Conservation (phyloP, 2,113 vertebrate species). For the Lasiurus borealis region DNA sequence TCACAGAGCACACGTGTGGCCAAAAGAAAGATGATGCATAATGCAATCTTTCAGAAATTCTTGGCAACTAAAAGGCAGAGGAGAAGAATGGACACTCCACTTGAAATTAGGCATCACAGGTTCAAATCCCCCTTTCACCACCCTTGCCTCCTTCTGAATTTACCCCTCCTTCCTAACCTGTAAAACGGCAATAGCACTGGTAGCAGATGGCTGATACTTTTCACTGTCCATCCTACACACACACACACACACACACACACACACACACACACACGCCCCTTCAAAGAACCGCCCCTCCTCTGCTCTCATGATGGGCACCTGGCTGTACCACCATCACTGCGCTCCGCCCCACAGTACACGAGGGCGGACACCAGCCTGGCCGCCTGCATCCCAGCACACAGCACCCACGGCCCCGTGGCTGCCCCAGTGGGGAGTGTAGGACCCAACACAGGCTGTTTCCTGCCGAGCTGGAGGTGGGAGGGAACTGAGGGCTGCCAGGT, state of each 20-base stretch:
- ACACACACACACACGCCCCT: background rate
- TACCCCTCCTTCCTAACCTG: background rate
- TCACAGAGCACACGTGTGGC: background rate
- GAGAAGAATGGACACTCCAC: background rate
- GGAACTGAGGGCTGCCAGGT: background rate
- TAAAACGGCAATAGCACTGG: background rate
- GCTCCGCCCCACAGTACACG: background rate
- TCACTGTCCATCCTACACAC: background rate
- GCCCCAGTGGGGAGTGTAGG: background rate
- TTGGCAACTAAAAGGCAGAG: background rate
- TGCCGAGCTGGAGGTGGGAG: background rate
- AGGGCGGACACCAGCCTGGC: background rate
- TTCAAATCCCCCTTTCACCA: background rate
- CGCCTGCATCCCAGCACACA: too few species aligned
- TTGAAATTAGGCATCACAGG: background rate
- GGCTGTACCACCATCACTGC: background rate
- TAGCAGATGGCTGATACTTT: background rate
- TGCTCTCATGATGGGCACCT: accelerated
- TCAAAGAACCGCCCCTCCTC: background rate
- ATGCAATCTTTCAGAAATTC: background rate
- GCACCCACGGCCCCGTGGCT: too few species aligned
- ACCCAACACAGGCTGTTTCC: background rate
- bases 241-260: too few species aligned
- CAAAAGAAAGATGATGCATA: background rate
- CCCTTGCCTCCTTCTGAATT: background rate